A percentile compares a stretch with the other conserved stretches of the same genome.
Conservation (phyloP, 1,140 invertebrate species). For the Campoletis sonorensis region DNA sequence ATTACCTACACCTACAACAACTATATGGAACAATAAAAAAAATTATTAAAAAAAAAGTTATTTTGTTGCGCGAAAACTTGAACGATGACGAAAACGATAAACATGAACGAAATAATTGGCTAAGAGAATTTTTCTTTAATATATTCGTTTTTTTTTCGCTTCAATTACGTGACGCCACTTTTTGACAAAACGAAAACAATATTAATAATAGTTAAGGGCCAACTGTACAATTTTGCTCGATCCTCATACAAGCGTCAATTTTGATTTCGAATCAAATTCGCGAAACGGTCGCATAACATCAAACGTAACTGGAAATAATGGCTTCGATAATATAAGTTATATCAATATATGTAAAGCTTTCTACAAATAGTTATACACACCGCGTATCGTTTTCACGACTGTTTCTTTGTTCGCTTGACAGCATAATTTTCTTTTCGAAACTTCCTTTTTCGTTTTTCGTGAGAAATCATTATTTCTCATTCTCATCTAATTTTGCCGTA, state of each 20-base stretch:
- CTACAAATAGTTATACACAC: slow-evolving; percentile 70
- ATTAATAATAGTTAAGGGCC: background rate
- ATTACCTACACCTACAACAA: slow-evolving; percentile 37
- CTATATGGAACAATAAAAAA: slow-evolving; percentile 1
- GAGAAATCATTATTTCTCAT: slow-evolving; percentile 27
- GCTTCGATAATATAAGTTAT: slow-evolving; percentile 61
- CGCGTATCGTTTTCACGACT: slow-evolving; percentile 44
- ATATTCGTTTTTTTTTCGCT: background rate
- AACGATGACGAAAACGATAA: background rate
- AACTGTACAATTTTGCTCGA: slow-evolving; percentile 29
- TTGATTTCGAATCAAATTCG: slow-evolving; percentile 20
- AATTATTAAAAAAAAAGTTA: background rate
- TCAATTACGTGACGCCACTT: slow-evolving; percentile 1
- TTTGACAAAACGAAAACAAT: background rate
- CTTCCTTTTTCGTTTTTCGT: slow-evolving; percentile 24
- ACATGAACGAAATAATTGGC: background rate
- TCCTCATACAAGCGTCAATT: background rate
- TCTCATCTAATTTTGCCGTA: slow-evolving; percentile 49
- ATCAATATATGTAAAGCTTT: slow-evolving; percentile 69
- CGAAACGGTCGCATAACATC: slow-evolving; percentile 68
- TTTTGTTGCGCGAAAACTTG: background rate
- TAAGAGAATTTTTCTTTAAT: background rate
- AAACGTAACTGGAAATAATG: slow-evolving; percentile 71
- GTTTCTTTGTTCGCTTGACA: slow-evolving; percentile 49
- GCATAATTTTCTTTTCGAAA: slow-evolving; percentile 51